Percentiles rank a stretch among this genome's conserved stretches.
These are phyloP conservation scores for Apolygus lucorum DNA, from an alignment of 1,140 invertebrate genomes.

Conservation along the genomic window DNA sequence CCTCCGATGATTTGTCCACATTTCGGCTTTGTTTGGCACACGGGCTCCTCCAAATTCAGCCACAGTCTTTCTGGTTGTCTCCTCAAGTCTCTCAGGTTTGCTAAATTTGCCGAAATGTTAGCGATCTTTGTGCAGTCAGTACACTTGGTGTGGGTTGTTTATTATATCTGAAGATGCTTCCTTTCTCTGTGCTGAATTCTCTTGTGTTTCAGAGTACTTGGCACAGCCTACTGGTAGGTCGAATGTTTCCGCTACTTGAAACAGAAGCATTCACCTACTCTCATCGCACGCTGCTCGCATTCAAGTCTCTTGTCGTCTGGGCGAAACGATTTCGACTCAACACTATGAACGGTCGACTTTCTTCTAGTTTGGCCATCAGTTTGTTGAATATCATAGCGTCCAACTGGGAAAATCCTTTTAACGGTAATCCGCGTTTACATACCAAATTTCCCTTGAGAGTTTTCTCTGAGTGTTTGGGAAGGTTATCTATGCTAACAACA, in stretches of 20 bases:
- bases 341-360: neutral
- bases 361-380: neutral
- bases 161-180: too few relatives aligned
- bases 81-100: constrained; percentile 2
- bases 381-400: constrained; percentile 29
- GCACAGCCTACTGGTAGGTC: constrained; percentile 10
- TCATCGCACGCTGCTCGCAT: constrained; percentile 18
- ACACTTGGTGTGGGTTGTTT: too few relatives aligned
- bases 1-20: neutral
- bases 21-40: neutral
- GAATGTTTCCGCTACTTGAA: constrained; percentile 22
- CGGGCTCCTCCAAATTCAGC: neutral
- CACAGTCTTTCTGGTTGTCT: constrained; percentile 4
- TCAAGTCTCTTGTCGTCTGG: constrained; percentile 22
- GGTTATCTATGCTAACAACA: too few relatives aligned
- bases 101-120: too few relatives aligned
- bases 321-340: neutral
- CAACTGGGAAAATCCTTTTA: constrained; percentile 32
- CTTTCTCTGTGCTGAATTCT: too few relatives aligned
- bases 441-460: too few relatives aligned
- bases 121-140: too few relatives aligned
- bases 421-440: constrained; percentile 15
- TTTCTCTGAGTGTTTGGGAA: too few relatives aligned
- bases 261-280: constrained; percentile 18
- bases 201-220: constrained; percentile 12